Percentiles rank a stretch among this genome's conserved stretches.
Evolutionary conservation across 2,888 invertebrate genomes (phyloP).

Genomic region (Sussaba pulchella): DNA sequence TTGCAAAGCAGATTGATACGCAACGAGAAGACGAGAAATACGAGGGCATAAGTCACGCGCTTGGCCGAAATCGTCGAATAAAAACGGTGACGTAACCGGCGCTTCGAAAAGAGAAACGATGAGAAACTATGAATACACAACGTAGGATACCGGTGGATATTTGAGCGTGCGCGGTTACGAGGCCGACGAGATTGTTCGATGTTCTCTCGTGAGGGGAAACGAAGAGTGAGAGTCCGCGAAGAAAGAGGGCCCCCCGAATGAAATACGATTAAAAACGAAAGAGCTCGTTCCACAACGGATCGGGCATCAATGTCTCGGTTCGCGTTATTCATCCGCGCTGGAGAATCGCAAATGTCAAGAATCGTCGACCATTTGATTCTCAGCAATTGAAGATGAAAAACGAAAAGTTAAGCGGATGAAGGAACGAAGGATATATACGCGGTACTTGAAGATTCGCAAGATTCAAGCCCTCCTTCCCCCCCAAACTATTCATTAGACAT

Average conservation of each 20-base stretch:
- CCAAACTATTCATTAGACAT: slow-evolving; percentile 80
- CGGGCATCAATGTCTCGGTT: slow-evolving; percentile 47
- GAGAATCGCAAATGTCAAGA: slow-evolving; percentile 82
- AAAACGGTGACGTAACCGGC: slow-evolving; percentile 51
- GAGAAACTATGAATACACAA: too few relatives aligned
- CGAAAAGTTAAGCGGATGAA: neutral
- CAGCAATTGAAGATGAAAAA: slow-evolving; percentile 25
- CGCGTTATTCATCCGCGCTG: slow-evolving; percentile 35
- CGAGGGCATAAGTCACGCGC: neutral
- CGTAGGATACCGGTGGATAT: too few relatives aligned
- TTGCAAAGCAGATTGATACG: neutral
- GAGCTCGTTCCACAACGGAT: slow-evolving; percentile 1
- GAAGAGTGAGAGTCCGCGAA: slow-evolving; percentile 48
- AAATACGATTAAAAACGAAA: slow-evolving; percentile 35
- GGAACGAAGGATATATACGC: slow-evolving; percentile 22
- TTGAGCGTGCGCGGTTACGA: slow-evolving; percentile 39
- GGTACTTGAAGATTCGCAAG: neutral
- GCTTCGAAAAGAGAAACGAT: slow-evolving; percentile 22
- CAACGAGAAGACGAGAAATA: neutral
- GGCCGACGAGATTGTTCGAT: slow-evolving; percentile 32
- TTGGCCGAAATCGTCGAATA: slow-evolving; percentile 41
- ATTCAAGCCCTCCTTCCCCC: too few relatives aligned
- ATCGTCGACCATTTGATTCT: slow-evolving; percentile 69
- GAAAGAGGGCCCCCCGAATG: slow-evolving; percentile 31
- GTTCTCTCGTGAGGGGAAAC: slow-evolving; percentile 18